Evolutionary conservation across 1,140 invertebrate species (phyloP).

Genomic region (Zaprionus africanus): DNA sequence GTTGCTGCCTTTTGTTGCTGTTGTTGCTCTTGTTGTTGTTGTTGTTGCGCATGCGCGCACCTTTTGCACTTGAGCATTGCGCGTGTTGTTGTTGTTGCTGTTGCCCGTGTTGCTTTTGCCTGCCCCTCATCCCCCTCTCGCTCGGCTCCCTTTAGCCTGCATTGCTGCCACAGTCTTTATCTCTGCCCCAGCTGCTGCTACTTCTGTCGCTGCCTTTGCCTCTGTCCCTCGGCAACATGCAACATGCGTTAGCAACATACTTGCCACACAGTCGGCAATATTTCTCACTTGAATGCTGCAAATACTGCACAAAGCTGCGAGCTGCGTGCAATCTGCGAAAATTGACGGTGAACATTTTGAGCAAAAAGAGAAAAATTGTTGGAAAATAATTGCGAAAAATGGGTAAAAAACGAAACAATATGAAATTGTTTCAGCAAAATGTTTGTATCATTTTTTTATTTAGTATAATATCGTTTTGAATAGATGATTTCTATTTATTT

Average conservation of each 20-base stretch:
- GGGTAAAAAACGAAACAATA: no score
- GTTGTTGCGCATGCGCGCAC: conserved; percentile 73
- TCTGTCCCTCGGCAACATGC: conserved; percentile 15
- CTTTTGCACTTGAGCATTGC: conserved; percentile 76
- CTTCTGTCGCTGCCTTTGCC: conserved; percentile 12
- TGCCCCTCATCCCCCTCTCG: neutral
- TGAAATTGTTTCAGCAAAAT: no score
- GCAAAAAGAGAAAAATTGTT: neutral
- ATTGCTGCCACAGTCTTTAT: neutral
- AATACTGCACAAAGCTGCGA: conserved; percentile 17
- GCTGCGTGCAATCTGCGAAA: neutral
- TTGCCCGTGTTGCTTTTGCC: conserved; percentile 43
- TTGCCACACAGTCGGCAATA: conserved; percentile 44
- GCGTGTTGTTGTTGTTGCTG: conserved; percentile 44
- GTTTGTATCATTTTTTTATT: no score
- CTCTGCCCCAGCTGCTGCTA: neutral
- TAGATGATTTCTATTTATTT: no score
- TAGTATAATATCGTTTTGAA: no score
- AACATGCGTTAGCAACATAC: conserved; percentile 65
- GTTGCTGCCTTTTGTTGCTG: conserved; percentile 38
- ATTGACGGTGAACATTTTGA: conserved; percentile 5
- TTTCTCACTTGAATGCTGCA: conserved; percentile 42
- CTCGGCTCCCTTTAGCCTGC: neutral
- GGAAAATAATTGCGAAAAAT: neutral
- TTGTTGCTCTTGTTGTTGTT: conserved; percentile 39